Evolutionary conservation across 2,888 invertebrate genomes (phyloP).

Genomic region (Lasioglossum zephyrum): DNA sequence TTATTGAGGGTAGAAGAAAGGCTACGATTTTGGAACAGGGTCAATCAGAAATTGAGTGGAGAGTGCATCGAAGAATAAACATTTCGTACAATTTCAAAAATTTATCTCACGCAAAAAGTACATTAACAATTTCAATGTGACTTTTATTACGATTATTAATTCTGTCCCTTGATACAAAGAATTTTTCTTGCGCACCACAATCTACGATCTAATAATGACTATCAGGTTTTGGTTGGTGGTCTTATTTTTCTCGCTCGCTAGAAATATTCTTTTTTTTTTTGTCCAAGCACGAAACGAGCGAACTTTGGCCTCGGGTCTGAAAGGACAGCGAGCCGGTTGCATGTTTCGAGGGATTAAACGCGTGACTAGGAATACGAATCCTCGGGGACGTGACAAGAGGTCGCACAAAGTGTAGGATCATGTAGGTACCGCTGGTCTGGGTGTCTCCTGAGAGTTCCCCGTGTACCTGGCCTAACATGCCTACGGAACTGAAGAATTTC

Average conservation of each 20-base stretch:
- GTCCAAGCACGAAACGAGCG: not conserved
- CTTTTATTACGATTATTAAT: no score
- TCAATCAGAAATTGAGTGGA: no score
- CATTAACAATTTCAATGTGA: no score
- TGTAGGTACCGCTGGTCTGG: conserved; percentile 74
- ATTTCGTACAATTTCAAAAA: no score
- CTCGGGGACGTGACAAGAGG: conserved; percentile 76
- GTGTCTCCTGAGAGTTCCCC: conserved; percentile 69
- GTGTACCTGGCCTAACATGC: conserved; percentile 68
- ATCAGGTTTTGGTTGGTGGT: not conserved
- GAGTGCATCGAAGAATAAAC: no score
- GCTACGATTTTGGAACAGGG: no score
- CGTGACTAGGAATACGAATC: conserved; percentile 81
- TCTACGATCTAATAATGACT: not conserved
- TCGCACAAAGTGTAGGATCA: conserved; percentile 80
- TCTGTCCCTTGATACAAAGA: not conserved
- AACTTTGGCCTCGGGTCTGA: conserved; percentile 31
- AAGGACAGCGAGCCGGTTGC: conserved; percentile 66
- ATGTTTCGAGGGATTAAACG: conserved; percentile 77
- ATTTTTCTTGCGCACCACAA: not conserved
- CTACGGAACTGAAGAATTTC: conserved; percentile 56
- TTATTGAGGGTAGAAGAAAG: no score
- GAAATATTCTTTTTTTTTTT: not conserved
- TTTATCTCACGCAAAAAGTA: no score
- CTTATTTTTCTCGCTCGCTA: not conserved